These are phyloP conservation scores for Drosophila nigritarsus DNA, from an alignment of 2,888 invertebrate species.

Conservation along the genomic window DNA sequence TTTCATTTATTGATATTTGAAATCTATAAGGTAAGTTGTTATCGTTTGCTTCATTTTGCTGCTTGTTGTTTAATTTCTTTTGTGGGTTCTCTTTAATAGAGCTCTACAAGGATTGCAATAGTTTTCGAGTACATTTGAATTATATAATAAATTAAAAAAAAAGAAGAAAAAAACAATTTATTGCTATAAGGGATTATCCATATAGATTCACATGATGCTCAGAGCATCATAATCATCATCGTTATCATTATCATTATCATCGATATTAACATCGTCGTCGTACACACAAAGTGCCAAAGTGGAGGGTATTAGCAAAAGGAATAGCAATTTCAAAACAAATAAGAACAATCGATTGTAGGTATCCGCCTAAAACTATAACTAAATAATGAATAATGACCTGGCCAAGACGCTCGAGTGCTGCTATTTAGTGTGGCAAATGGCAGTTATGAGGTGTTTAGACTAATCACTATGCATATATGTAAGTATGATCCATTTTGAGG, in stretches of 20 bases:
- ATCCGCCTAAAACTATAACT: slow-evolving; percentile 71
- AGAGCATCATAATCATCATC: slow-evolving; percentile 61
- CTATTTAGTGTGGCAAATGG: slow-evolving; percentile 63
- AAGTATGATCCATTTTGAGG: slow-evolving; percentile 1
- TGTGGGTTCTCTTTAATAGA: slow-evolving; percentile 51
- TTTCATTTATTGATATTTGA: slow-evolving; percentile 60
- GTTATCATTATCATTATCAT: slow-evolving; percentile 26
- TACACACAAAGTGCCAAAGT: slow-evolving; percentile 66
- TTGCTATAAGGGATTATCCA: slow-evolving; percentile 46
- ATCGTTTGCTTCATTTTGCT: slow-evolving; percentile 54
- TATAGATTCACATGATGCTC: slow-evolving; percentile 66
- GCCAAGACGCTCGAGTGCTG: slow-evolving; percentile 52
- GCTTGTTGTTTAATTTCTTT: slow-evolving; percentile 46
- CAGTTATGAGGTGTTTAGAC: slow-evolving; percentile 61
- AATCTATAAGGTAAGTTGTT: slow-evolving; percentile 61
- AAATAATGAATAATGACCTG: slow-evolving; percentile 64
- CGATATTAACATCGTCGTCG: slow-evolving; percentile 35
- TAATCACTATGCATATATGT: slow-evolving; percentile 48
- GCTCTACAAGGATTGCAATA: slow-evolving; percentile 63
- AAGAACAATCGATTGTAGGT: slow-evolving; percentile 71
- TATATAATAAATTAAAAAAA: slow-evolving; percentile 39
- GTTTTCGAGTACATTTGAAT: slow-evolving; percentile 53
- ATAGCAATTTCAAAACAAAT: slow-evolving; percentile 67
- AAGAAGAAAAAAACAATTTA: slow-evolving; percentile 38
- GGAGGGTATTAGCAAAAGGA: slow-evolving; percentile 68